A percentile compares a stretch with the other conserved stretches of the same genome.
Conservation (phyloP, 2,888 invertebrate species). For the Archips xylosteana region DNA sequence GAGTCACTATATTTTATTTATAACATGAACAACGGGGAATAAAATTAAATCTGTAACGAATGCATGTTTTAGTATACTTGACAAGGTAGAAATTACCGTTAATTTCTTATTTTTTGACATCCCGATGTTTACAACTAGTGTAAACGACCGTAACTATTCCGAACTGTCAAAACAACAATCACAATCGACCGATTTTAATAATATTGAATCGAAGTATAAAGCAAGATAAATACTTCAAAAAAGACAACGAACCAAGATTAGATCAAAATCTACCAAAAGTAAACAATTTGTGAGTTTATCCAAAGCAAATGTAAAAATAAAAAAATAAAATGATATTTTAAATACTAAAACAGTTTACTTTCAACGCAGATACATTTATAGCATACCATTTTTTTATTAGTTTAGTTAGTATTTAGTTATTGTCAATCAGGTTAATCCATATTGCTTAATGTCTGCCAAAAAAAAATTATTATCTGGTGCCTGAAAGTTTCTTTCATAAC, state of each 20-base stretch:
- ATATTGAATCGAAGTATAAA: neutral
- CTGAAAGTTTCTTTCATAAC: too few species aligned
- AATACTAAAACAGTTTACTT: too few species aligned
- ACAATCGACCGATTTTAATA: conserved; percentile 24
- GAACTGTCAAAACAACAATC: conserved; percentile 32
- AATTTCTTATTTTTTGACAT: conserved; percentile 51
- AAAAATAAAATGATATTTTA: too few species aligned
- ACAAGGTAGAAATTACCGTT: conserved; percentile 8
- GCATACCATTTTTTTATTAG: too few species aligned
- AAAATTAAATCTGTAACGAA: neutral
- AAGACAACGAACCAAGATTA: neutral
- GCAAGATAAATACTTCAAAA: neutral
- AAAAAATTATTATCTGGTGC: too few species aligned
- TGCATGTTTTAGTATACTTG: neutral
- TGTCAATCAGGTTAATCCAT: too few species aligned
- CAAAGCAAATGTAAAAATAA: too few species aligned
- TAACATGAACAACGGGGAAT: neutral
- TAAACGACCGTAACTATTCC: conserved; percentile 28
- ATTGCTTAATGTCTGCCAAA: too few species aligned
- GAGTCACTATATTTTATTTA: neutral
- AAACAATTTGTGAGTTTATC: too few species aligned
- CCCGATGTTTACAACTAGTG: conserved; percentile 55
- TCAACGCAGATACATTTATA: too few species aligned
- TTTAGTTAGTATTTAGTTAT: too few species aligned
- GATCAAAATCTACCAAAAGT: too few species aligned